phyloP scores from a whole-genome alignment of 2,113 vertebrate genomes.

The Esox niger region DNA sequence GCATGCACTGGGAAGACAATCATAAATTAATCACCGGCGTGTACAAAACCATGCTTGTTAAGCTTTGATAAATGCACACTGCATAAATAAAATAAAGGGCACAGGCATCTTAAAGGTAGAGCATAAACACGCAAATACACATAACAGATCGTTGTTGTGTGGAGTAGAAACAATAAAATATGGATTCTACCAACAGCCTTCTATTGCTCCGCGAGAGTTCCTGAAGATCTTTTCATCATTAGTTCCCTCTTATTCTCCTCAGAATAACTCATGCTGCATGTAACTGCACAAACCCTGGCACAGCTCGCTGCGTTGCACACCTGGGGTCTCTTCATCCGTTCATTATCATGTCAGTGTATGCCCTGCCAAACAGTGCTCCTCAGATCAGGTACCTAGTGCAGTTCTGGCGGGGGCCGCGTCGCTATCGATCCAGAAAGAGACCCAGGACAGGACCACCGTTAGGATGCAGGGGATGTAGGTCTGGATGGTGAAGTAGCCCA shows the following conservation, averaged over 20 bases:
- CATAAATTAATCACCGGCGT: not conserved
- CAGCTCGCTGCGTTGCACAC: not conserved
- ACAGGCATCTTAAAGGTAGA: not conserved
- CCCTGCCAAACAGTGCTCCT: not conserved
- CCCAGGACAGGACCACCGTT: conserved; percentile 96
- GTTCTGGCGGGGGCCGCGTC: conserved; percentile 94
- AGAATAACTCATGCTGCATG: no score
- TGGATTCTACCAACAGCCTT: no score
- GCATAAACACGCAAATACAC: not conserved
- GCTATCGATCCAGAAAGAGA: conserved; percentile 98
- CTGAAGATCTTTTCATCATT: no score
- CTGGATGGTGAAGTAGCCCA: conserved; percentile 98
- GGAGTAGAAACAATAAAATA: no score
- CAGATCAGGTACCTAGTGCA: conserved; percentile 78
- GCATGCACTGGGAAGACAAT: conserved; percentile 51
- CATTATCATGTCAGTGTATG: not conserved
- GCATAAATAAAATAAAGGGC: not conserved
- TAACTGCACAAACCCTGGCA: not conserved
- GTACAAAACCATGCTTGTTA: conserved; percentile 7
- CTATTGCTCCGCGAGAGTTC: no score
- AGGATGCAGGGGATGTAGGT: conserved; percentile 97
- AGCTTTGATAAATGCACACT: not conserved
- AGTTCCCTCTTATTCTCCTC: no score
- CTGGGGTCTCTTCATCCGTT: not conserved
- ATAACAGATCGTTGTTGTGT: not conserved